Evolutionary conservation across 2,888 invertebrate genomes (phyloP), one percentile per base, ranked within the genome.

Genomic region (Drosophila mimica): DNA sequence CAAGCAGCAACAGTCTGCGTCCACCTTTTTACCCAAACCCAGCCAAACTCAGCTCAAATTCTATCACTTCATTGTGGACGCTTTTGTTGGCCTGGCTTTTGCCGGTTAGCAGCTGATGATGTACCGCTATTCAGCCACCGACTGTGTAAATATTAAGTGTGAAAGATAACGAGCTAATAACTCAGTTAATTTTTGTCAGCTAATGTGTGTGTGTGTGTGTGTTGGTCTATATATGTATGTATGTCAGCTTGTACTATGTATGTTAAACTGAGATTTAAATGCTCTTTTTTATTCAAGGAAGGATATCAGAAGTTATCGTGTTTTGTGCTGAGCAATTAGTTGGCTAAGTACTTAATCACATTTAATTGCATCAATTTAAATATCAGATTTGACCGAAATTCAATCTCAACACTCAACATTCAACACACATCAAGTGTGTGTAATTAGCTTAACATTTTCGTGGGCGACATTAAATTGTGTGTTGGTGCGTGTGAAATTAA

Each of bases 101-200:
- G n/a, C 65, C 70, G 64, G 53, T 48, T 71, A 48, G 33, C 61
- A 52, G 54, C 43, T 62, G 59, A 54, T 68, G 63, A 52, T 70
- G 53, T 66, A 59, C 31, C 65, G 56, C 56, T 57, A 62, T 71
- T 81, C 76, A 72, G 71, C 70, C 49, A 66, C 67, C 83, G 83
- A 81, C 86, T 86, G 90, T 83, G 87, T 79, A 90, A 86, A 90
- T 83, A 86, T 86, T 48, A 79, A 81, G 90, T 90, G 82, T 71
- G 72, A 65, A 77, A 83, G 90, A 86, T 86, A 86, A 86, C 89
- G 89, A 86, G 90, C 84, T 90, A 86, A 86, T 90, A 90, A 90
- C 89, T 88, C 74, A 72, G 71, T 88, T 86, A 74, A 76, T 75
- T 83, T 76, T 58, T 58, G 48, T 28, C 36, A 60, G 40, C 49